phyloP scores from a whole-genome alignment of 2,888 invertebrate genomes.

The Pterostichus madidus region DNA sequence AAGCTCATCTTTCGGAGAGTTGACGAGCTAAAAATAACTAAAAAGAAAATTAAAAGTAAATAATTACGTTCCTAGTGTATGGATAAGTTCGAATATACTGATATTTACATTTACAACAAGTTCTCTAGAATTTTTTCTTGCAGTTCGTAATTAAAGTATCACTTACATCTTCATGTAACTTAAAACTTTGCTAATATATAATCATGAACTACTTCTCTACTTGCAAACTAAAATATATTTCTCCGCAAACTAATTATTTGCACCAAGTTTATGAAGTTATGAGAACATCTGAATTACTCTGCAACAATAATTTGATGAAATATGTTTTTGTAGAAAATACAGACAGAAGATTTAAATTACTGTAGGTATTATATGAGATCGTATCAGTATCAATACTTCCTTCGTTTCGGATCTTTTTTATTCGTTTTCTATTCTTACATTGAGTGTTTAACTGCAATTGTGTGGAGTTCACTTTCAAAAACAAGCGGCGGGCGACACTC shows the following conservation, averaged over 20 bases:
- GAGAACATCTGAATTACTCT: neutral
- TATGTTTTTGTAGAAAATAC: conserved; percentile 6
- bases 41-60: conserved; percentile 38
- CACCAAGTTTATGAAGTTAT: conserved; percentile 7
- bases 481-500: no score
- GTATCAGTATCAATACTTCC: no score
- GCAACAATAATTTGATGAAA: neutral
- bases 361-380: neutral
- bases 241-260: conserved; percentile 22
- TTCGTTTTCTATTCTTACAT: no score
- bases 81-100: conserved; percentile 16
- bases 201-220: neutral
- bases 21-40: neutral
- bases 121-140: conserved; percentile 14
- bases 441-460: no score
- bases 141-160: conserved; percentile 41
- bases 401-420: no score
- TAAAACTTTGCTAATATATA: conserved; percentile 51
- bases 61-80: conserved; percentile 14
- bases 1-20: no score
- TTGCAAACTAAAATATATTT: conserved; percentile 34
- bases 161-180: conserved; percentile 49
- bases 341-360: conserved; percentile 16
- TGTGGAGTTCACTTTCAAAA: no score
- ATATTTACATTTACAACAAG: conserved; percentile 32